Evolutionary conservation across 2,888 invertebrate genomes (phyloP).

Genomic region (Celastrina argiolus): DNA sequence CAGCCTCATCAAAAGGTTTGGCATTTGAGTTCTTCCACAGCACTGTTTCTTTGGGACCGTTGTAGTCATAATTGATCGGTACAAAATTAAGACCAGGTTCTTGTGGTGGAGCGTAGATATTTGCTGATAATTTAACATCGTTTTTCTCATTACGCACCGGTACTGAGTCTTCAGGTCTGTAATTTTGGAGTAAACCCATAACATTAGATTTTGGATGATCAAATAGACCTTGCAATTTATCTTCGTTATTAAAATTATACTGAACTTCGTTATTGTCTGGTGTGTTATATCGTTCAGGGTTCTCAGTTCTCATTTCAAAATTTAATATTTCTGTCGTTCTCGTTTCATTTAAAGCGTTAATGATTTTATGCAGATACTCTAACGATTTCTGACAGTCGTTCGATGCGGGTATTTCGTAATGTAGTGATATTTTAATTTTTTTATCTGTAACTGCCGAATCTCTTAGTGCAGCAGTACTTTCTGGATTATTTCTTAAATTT

Average conservation of each 20-base stretch:
- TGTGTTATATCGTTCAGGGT: neutral
- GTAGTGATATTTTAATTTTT: neutral
- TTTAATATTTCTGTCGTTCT: neutral
- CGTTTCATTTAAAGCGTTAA: neutral
- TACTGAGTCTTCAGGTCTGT: neutral
- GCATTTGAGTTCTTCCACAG: neutral
- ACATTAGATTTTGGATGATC: neutral
- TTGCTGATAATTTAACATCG: neutral
- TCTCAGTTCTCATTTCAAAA: neutral
- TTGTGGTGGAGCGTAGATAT: neutral
- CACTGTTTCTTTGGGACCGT: neutral
- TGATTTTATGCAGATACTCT: neutral
- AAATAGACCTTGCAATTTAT: neutral
- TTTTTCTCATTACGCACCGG: neutral
- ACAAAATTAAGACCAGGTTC: neutral
- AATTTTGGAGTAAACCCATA: conserved; percentile 4
- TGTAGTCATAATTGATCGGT: neutral
- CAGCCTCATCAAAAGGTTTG: neutral
- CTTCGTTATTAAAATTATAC: neutral
- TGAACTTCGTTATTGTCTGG: neutral
- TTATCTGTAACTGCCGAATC: neutral
- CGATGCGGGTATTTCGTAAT: neutral
- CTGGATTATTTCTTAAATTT: neutral
- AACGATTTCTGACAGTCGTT: neutral
- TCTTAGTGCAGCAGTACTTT: neutral